phyloP scores from a whole-genome alignment of 2,113 vertebrate species.

The Clarias batrachus region DNA sequence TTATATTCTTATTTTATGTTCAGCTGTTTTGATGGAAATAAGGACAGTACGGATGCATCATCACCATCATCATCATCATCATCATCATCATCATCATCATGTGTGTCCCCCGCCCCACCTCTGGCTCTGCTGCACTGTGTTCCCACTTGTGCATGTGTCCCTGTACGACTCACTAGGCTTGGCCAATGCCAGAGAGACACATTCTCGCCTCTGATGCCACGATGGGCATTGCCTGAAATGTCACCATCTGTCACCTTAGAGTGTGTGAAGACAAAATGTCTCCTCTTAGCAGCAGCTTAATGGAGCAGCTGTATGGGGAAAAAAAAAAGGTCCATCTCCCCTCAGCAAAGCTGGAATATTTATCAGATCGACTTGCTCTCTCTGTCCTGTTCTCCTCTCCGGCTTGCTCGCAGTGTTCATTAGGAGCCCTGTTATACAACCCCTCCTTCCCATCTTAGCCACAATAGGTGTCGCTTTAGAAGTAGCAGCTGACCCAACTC shows the following conservation, averaged over 20 bases:
- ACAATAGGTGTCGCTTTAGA: conserved; percentile 42
- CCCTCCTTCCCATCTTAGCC: conserved; percentile 38
- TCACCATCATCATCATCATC: background rate
- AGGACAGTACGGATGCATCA: background rate
- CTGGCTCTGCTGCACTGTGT: conserved; percentile 17
- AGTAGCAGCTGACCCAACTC: background rate
- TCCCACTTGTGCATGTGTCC: conserved; percentile 35
- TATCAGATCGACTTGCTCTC: conserved; percentile 37
- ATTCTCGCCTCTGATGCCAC: conserved; percentile 33
- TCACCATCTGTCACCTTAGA: conserved; percentile 60
- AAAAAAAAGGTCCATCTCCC: conserved; percentile 49
- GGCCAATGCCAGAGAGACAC: conserved; percentile 36
- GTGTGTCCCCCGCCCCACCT: conserved; percentile 16
- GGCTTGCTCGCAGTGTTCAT: conserved; percentile 33
- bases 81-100: background rate
- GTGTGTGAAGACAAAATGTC: conserved; percentile 44
- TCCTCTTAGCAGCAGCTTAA: conserved; percentile 40
- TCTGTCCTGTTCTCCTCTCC: background rate
- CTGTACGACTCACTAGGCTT: conserved; percentile 27
- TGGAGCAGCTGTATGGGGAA: conserved; percentile 49
- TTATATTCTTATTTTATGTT: background rate
- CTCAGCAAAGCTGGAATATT: conserved; percentile 57
- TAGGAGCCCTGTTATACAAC: conserved; percentile 45
- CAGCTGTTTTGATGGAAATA: background rate
- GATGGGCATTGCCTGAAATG: conserved; percentile 54